Evolutionary conservation across 1,140 invertebrate genomes (phyloP), one percentile per base, ranked within the genome.

Genomic region (Leucophenga varia): DNA sequence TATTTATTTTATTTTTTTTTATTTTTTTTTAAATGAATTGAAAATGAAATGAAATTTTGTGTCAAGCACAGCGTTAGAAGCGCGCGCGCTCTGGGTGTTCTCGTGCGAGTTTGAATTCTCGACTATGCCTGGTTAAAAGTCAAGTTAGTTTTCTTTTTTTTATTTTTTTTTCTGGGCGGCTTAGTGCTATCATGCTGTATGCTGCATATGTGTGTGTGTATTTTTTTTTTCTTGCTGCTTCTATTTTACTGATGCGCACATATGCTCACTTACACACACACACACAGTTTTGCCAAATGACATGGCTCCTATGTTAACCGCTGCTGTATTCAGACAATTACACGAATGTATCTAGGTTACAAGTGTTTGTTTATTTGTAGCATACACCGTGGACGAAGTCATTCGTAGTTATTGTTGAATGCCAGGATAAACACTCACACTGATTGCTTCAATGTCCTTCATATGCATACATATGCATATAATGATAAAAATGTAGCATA

Each of bases 41-140:
- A 55, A 55, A 55, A 55, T 55, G 49, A 52, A 52, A 55, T 55
- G 49, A 52, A 52, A 55, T 55, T 57, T 52, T 55, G 52, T 54
- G 48, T 52, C 52, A 64, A 44, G 52, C 59, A 40, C 12, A 10
- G 32, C 12, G 13, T n/a, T 34, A 34, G 12, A 34, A n/a, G n/a
- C n/a, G n/a, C n/a, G n/a, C n/a, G n/a, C n/a, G n/a, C n/a, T n/a
- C n/a, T n/a, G n/a, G n/a, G n/a, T n/a, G n/a, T n/a, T n/a, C n/a
- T n/a, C n/a, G n/a, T n/a, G n/a, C n/a, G n/a, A n/a, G n/a, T n/a
- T n/a, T n/a, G n/a, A n/a, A n/a, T n/a, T n/a, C n/a, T n/a, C n/a
- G n/a, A n/a, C n/a, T n/a, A n/a, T n/a, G n/a, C n/a, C n/a, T n/a
- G n/a, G n/a, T n/a, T n/a, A n/a, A n/a, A n/a, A n/a, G n/a, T n/a